Base-by-base conservation (phyloP, 1,140 invertebrate genomes). In the Holcopasites calliopsidis region DNA sequence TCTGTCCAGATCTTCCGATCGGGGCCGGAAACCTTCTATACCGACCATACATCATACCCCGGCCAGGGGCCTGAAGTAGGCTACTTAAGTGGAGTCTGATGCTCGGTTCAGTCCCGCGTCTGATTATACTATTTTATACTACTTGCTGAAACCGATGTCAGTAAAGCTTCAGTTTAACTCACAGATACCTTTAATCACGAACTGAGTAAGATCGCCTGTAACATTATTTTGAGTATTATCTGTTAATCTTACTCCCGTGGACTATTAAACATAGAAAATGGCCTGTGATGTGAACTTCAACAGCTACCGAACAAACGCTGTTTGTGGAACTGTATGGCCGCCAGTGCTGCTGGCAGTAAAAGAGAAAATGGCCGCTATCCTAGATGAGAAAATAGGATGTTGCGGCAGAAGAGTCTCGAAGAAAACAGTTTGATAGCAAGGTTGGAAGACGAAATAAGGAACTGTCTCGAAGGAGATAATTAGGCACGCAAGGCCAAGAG, bases 11-110 rank as follows among this genome's bases (percentile, higher is more conserved):
- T 80, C 73, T 79, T n/a, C 11, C 69, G 80, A 83, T 83, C 62
- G 18, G n/a, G 23, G 18, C 52, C 55, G 28, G 71, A 38, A 54
- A 77, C 31, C 82, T 84, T 83, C 81, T 16, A 50, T 84, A 84
- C 81, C 82, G 82, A 83, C 82, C 6, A 69, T 62, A 4, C 64
- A 11, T 65, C 72, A 50, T 21, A 10, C 13, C 16, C 5, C 50
- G 2, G 21, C 8, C 18, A 18, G 8, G 10, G 55, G 18, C 5
- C n/a, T 33, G 33, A 62, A 50, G 23, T 31, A 50, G 23, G 16
- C 40, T 4, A 26, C n/a, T 28, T 44, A 18, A 18, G 10, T 1
- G 42, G 5, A 3, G 44, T 47, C 44, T 26, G 16, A n/a, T n/a
- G n/a, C n/a, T n/a, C n/a, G n/a, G n/a, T n/a, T n/a, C n/a, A n/a